These are phyloP conservation scores for Spea multiplicata DNA, from an alignment of 2,113 vertebrate species.

Conservation along the genomic window DNA sequence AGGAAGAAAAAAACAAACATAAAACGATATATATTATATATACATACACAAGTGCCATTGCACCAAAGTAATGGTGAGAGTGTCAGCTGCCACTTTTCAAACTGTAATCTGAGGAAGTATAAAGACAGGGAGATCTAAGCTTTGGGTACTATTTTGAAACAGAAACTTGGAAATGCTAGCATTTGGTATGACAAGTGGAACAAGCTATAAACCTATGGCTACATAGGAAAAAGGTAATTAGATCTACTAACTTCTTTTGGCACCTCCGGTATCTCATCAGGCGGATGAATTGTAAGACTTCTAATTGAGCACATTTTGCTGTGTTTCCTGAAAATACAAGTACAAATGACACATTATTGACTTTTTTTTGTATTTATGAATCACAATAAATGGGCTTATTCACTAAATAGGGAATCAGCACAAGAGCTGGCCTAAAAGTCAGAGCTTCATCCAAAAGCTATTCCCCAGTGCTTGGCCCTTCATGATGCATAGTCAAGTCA, in stretches of 20 bases:
- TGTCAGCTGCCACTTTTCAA: too few relatives aligned
- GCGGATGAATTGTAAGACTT: constrained; percentile 75
- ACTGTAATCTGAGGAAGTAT: too few relatives aligned
- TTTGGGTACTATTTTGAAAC: too few relatives aligned
- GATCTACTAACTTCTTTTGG: constrained; percentile 84
- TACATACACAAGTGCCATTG: too few relatives aligned
- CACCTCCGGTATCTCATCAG: constrained; percentile 81
- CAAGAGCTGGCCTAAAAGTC: background rate
- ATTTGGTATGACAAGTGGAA: too few relatives aligned
- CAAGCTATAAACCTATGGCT: too few relatives aligned
- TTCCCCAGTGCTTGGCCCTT: too few relatives aligned
- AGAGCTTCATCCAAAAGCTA: too few relatives aligned
- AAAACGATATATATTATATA: background rate
- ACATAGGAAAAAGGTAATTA: background rate
- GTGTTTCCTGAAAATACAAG: constrained; percentile 80
- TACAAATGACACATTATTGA: constrained; percentile 36
- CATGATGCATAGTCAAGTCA: too few relatives aligned
- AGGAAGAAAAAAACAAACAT: constrained; percentile 39
- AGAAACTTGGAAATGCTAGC: too few relatives aligned
- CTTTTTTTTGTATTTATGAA: background rate
- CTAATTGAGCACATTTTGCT: constrained; percentile 87
- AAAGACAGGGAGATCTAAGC: too few relatives aligned
- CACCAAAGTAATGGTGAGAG: too few relatives aligned
- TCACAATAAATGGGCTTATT: background rate
- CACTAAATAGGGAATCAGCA: background rate